Evolutionary conservation across 2,888 invertebrate genomes (phyloP).

Genomic region (Megalurothrips usitatus): DNA sequence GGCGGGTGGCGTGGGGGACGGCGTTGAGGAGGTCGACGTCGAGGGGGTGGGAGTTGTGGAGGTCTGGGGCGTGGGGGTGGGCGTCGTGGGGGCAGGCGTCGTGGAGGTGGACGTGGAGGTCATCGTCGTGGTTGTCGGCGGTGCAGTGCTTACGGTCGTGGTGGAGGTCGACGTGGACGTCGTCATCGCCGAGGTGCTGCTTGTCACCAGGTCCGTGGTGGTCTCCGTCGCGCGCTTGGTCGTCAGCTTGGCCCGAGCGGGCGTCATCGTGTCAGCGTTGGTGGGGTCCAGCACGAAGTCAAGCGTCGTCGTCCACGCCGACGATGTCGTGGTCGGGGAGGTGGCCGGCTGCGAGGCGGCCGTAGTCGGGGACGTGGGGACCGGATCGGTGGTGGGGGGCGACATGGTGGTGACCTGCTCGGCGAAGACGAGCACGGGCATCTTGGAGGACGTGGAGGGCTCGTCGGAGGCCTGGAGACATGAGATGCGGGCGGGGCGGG

Average conservation of each 20-base stretch:
- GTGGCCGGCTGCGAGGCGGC: background rate
- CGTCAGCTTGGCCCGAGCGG: background rate
- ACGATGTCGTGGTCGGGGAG: background rate
- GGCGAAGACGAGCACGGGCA: conserved; percentile 15
- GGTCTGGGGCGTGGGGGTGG: background rate
- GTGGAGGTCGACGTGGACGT: background rate
- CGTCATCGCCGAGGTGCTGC: background rate
- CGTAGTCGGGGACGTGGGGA: background rate
- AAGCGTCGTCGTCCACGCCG: background rate
- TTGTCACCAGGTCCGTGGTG: background rate
- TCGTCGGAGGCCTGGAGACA: conserved; percentile 7
- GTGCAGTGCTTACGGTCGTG: background rate
- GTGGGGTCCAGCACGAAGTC: background rate
- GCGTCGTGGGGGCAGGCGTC: background rate
- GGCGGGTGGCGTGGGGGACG: background rate
- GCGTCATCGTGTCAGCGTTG: background rate
- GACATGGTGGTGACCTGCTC: background rate
- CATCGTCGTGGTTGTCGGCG: background rate
- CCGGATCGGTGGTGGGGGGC: background rate
- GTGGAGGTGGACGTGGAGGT: background rate
- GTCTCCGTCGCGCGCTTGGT: background rate
- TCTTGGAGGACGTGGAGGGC: background rate
- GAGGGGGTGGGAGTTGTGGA: background rate
- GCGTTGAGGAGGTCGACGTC: background rate
- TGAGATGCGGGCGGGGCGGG: background rate